phyloP scores from a whole-genome alignment of 2,888 invertebrate species.

The Drosophila demipolita region DNA sequence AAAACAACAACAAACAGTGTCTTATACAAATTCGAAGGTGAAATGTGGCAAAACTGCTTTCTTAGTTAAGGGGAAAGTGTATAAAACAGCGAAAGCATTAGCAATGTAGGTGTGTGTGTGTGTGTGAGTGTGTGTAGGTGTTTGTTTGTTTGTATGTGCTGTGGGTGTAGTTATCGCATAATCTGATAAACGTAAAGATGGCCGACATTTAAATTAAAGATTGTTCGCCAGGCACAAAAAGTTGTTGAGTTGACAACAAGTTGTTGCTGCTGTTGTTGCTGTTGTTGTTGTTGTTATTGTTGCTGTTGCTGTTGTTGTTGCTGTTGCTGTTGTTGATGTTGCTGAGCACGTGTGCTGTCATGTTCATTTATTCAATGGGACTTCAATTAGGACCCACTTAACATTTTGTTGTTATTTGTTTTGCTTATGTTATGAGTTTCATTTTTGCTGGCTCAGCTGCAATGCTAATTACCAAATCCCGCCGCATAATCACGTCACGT shows the following conservation, averaged over 20 bases:
- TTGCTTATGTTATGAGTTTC: conserved; percentile 62
- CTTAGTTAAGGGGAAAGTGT: conserved; percentile 2
- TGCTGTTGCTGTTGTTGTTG: conserved; percentile 9
- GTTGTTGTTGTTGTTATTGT: conserved; percentile 9
- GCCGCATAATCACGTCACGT: conserved; percentile 59
- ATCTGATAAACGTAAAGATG: conserved; percentile 78
- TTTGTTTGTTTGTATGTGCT: conserved; percentile 13
- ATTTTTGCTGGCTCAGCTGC: conserved; percentile 57
- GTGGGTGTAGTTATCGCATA: conserved; percentile 57
- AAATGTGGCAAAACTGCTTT: background rate
- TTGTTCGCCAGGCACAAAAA: conserved; percentile 71
- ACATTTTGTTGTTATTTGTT: conserved; percentile 45
- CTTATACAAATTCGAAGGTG: background rate
- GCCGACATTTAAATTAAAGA: conserved; percentile 80
- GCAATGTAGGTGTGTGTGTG: background rate
- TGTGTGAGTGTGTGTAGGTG: conserved; percentile 14
- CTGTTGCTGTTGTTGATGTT: conserved; percentile 12
- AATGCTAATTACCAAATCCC: conserved; percentile 66
- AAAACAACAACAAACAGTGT: background rate
- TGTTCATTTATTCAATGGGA: conserved; percentile 61
- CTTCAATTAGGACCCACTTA: conserved; percentile 70
- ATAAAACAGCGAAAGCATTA: background rate
- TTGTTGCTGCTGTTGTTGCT: conserved; percentile 8
- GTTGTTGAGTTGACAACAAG: conserved; percentile 46
- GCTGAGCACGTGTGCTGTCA: conserved; percentile 42